Evolutionary conservation across 1,140 invertebrate species (phyloP), one percentile per base, ranked within the genome.

Genomic region (Wiebesia pumilae): DNA sequence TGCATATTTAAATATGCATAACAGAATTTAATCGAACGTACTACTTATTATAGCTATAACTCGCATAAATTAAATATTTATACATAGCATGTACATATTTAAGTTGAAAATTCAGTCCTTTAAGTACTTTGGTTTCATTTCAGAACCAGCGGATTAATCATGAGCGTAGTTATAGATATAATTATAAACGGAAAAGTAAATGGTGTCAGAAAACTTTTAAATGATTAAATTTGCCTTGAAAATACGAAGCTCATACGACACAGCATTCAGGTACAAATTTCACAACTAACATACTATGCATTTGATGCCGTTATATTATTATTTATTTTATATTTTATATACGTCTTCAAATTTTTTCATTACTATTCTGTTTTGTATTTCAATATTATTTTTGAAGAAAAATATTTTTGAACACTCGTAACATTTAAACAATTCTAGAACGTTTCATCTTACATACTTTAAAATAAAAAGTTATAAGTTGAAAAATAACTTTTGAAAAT

Each of bases 381-480:
- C 47, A 81, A 77, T 83, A n/a, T 67, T 62, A 65, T 81, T 75
- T 84, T 77, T 35, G 54, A 65, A 40, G 69, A 71, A 84, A 30
- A 69, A 83, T 71, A 14, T 80, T 85, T 73, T 58, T 75, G 33
- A 87, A 84, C 40, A n/a, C 75, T 84, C 19, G 30, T 69, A 80
- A 79, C 40, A 83, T 73, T n/a, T 69, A 69, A 78, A 87, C 62
- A 80, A 73, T 38, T 82, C 38, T 77, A 85, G 27, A 84, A 82
- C 54, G 78, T 75, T 81, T 82, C 77, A 78, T 87, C 87, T 87
- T 87, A 87, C 87, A 87, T 87, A 87, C 87, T 87, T 87, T 87
- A 78, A 87, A 87, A 82, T 81, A 67, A 87, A 67, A 58, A 38
- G 7, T n/a, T 38, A 83, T 83, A 80, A 79, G 71, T 54, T 54